Conservation (phyloP, 2,113 vertebrate species). For the Xenopus tropicalis region DNA sequence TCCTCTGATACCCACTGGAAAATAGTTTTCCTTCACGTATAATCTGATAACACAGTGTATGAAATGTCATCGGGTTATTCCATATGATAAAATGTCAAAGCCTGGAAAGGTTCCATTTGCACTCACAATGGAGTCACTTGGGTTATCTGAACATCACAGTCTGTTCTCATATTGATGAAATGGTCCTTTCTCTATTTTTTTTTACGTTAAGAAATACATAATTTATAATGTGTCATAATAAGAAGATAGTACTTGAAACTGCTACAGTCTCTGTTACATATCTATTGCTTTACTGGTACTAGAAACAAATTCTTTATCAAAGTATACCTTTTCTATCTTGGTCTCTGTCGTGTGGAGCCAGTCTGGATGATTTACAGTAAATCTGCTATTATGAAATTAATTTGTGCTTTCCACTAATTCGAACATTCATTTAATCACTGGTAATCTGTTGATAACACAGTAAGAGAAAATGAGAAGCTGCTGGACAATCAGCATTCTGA, state of each 20-base stretch:
- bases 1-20: conserved; percentile 18
- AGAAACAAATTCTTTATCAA: not conserved
- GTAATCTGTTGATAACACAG: not conserved
- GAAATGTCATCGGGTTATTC: conserved; percentile 41
- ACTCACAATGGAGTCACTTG: conserved; percentile 2
- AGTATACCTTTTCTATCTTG: not conserved
- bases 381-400: not conserved
- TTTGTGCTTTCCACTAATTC: no score
- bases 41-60: conserved; percentile 33
- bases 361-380: not conserved
- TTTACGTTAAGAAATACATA: conserved; percentile 24
- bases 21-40: conserved; percentile 20
- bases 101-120: conserved; percentile 31
- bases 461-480: no score
- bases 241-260: conserved; percentile 9
- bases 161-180: conserved; percentile 25
- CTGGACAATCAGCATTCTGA: no score
- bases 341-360: not conserved
- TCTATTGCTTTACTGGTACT: conserved; percentile 9
- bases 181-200: conserved; percentile 13
- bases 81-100: conserved; percentile 39
- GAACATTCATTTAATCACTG: no score
- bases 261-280: conserved; percentile 26
- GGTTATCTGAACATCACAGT: conserved; percentile 22
- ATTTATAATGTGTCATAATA: conserved; percentile 26